Percentiles rank a stretch among this genome's conserved stretches.
These are phyloP conservation scores for Nyctibius bracteatus DNA, from an alignment of 2,113 vertebrate species.

Conservation along the genomic window DNA sequence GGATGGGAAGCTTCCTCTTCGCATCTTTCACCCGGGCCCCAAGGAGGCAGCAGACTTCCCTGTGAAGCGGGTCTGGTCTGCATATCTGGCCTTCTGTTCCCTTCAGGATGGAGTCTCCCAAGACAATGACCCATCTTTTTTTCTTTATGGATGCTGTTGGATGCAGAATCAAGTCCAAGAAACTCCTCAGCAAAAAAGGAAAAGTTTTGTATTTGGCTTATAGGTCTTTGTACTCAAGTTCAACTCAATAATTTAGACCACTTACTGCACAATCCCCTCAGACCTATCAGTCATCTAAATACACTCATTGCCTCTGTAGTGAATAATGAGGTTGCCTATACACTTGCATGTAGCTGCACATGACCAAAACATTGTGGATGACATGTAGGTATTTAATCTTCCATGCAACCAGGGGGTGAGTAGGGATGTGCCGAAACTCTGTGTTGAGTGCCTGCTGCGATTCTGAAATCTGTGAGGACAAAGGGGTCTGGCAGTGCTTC, in stretches of 20 bases:
- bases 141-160: too few species aligned
- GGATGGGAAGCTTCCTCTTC: too few species aligned
- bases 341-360: rapidly evolving
- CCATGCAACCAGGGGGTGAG: rapidly evolving
- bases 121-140: too few species aligned
- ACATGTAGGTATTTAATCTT: not conserved
- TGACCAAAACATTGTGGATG: not conserved
- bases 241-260: not conserved
- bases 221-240: not conserved
- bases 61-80: too few species aligned
- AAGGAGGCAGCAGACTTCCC: too few species aligned
- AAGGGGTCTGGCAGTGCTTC: not conserved
- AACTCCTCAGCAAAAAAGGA: not conserved
- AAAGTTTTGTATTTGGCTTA: not conserved
- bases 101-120: too few species aligned
- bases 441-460: not conserved
- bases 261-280: not conserved
- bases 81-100: too few species aligned
- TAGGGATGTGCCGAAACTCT: not conserved
- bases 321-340: not conserved
- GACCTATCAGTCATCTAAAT: not conserved
- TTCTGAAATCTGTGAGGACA: not conserved
- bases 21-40: too few species aligned
- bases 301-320: not conserved
- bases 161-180: not conserved